Evolutionary conservation across 2,113 vertebrate genomes (phyloP).

Genomic region (Odocoileus hemionus): DNA sequence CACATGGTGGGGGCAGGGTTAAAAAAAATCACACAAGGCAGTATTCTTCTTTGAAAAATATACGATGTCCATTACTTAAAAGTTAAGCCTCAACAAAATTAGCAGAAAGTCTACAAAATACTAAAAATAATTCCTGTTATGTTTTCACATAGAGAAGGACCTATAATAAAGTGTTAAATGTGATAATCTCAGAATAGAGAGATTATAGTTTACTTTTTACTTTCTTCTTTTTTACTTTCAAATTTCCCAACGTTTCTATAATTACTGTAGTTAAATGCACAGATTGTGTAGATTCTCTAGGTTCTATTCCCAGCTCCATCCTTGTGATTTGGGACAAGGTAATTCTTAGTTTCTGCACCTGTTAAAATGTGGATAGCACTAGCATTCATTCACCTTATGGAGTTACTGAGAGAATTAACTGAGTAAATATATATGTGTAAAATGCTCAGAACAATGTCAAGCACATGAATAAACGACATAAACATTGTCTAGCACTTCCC

Average conservation of each 20-base stretch:
- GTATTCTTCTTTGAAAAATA: conserved; percentile 25
- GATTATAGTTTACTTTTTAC: not conserved
- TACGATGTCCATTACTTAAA: not conserved
- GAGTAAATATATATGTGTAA: not conserved
- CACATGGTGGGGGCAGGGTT: not conserved
- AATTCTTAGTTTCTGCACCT: not conserved
- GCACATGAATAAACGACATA: not conserved
- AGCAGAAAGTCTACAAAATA: not conserved
- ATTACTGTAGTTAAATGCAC: not conserved
- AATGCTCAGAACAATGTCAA: not conserved
- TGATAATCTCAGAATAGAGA: not conserved
- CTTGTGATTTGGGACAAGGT: not conserved
- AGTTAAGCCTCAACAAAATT: conserved; percentile 26
- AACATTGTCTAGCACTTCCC: not conserved
- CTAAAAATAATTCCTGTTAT: not conserved
- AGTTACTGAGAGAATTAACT: not conserved
- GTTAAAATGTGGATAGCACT: not conserved
- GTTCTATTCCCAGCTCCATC: not conserved
- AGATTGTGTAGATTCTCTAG: not conserved
- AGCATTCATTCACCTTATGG: not conserved
- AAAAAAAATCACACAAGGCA: not conserved
- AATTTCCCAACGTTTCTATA: conserved; percentile 3
- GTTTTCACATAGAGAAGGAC: not conserved
- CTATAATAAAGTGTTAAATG: not conserved
- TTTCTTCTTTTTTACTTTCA: not conserved